Percentiles rank a stretch among this genome's conserved stretches.
These are phyloP conservation scores for Corvus moneduloides DNA, from an alignment of 2,113 vertebrate species.

Conservation along the genomic window DNA sequence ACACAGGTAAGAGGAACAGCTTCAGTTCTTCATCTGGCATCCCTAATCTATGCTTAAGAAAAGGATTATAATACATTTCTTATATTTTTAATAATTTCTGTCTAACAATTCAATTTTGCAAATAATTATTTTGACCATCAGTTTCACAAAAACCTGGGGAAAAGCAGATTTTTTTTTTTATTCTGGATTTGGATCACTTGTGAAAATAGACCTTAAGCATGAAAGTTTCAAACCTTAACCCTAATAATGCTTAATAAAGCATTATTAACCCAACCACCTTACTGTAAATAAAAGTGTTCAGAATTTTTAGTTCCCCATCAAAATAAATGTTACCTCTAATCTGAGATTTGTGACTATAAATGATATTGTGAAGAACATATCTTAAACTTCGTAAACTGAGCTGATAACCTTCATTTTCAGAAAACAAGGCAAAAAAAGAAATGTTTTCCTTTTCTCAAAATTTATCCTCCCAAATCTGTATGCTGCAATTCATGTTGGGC, in stretches of 20 bases:
- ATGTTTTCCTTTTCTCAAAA: neutral
- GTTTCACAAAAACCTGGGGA: neutral
- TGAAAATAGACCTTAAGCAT: neutral
- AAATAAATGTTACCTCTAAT: neutral
- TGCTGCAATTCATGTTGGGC: neutral
- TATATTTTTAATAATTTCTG: neutral
- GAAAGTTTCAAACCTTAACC: neutral
- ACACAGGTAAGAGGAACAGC: neutral
- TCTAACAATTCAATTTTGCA: neutral
- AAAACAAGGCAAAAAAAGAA: neutral
- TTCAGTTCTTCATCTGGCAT: neutral
- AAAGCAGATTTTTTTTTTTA: neutral
- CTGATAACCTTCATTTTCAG: neutral
- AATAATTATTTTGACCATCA: neutral
- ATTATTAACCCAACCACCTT: neutral
- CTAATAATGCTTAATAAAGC: neutral
- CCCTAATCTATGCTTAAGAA: neutral
- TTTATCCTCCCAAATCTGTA: neutral
- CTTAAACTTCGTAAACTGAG: neutral
- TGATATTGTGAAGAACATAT: neutral
- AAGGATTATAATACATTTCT: neutral
- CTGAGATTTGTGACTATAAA: neutral
- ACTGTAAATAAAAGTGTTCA: neutral
- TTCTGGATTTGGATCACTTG: neutral
- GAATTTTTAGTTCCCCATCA: neutral